These are phyloP conservation scores for Solea senegalensis DNA, from an alignment of 2,113 vertebrate genomes.

Conservation along the genomic window DNA sequence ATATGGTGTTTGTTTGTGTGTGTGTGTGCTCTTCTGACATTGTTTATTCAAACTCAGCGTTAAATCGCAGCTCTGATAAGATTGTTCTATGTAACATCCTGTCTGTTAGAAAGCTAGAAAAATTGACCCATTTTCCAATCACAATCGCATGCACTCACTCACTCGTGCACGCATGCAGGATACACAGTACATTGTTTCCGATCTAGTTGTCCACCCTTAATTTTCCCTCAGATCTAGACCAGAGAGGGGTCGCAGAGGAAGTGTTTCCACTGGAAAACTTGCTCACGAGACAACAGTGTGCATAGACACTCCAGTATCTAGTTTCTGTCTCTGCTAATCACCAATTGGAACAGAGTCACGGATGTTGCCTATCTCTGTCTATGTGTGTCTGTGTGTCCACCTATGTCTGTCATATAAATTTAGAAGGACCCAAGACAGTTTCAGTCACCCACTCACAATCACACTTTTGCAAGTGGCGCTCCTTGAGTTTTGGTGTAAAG, in stretches of 20 bases:
- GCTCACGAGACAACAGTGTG: constrained; percentile 39
- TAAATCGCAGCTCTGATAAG: constrained; percentile 10
- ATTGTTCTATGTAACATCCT: not conserved
- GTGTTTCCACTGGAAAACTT: constrained; percentile 60
- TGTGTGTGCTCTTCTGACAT: constrained; percentile 25
- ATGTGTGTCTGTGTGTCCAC: constrained; percentile 28
- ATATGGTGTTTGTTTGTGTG: constrained; percentile 21
- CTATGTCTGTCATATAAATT: constrained; percentile 50
- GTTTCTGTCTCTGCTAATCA: constrained; percentile 61
- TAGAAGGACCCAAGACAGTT: constrained; percentile 51
- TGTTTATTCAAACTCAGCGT: constrained; percentile 17
- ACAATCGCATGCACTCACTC: not conserved
- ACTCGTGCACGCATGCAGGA: not conserved
- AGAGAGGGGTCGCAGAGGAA: constrained; percentile 28
- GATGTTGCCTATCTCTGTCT: constrained; percentile 27
- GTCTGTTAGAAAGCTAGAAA: not conserved
- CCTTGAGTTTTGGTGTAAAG: not conserved
- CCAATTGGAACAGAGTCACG: constrained; percentile 30
- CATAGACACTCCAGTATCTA: constrained; percentile 17
- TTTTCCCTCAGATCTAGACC: constrained; percentile 39
- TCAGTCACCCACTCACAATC: constrained; percentile 3
- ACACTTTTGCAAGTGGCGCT: constrained; percentile 1
- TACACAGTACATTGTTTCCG: constrained; percentile 13
- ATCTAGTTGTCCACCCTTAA: constrained; percentile 14
- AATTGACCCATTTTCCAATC: not conserved